Percentiles rank a stretch among this genome's conserved stretches.
These are phyloP conservation scores for Melangyna quadrimaculata DNA, from an alignment of 2,888 invertebrate genomes.

Conservation along the genomic window DNA sequence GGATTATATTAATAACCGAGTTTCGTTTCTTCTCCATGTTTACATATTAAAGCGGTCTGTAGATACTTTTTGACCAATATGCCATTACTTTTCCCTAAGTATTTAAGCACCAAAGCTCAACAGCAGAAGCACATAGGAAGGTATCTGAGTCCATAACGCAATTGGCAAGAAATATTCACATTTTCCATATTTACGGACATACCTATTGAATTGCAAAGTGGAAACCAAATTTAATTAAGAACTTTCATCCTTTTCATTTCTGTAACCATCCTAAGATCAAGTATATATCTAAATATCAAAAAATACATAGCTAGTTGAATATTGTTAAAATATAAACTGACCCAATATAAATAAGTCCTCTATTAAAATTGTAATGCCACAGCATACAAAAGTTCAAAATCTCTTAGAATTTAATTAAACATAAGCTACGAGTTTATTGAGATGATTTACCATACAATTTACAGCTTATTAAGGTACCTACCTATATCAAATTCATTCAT, in stretches of 20 bases:
- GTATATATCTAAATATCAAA: background rate
- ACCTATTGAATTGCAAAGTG: background rate
- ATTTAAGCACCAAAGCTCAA: background rate
- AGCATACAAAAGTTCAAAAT: conserved; percentile 58
- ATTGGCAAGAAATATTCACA: background rate
- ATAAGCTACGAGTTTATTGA: conserved; percentile 41
- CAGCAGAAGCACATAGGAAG: background rate
- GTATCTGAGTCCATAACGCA: background rate
- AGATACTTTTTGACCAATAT: background rate
- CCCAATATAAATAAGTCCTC: background rate
- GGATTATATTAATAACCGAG: no score
- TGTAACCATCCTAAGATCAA: background rate
- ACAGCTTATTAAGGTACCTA: background rate
- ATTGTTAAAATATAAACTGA: background rate
- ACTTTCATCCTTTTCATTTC: background rate
- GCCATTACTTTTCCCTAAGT: background rate
- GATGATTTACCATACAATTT: conserved; percentile 48
- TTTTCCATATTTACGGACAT: no score
- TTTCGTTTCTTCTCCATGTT: no score
- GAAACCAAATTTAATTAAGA: conserved; percentile 18
- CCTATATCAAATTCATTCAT: conserved; percentile 16
- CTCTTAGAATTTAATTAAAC: conserved; percentile 66
- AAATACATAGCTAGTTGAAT: background rate
- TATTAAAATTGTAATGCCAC: conserved; percentile 21
- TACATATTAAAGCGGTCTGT: no score